These are phyloP conservation scores for Pseudocheirus occidentalis DNA, from an alignment of 2,797 vertebrate genomes.

Conservation along the genomic window DNA sequence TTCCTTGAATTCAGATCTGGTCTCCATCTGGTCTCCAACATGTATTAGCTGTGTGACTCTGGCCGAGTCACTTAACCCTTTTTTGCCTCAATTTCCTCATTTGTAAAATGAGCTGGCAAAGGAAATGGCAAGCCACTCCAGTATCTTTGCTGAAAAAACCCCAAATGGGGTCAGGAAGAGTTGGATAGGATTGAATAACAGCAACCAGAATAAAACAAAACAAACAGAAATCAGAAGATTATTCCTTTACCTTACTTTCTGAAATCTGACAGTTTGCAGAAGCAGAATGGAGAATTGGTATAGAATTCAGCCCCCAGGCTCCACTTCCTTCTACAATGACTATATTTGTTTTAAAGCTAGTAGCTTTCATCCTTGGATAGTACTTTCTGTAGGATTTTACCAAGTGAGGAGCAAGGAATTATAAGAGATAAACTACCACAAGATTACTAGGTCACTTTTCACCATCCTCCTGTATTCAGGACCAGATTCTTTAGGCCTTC, in stretches of 20 bases:
- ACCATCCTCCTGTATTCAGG: background rate
- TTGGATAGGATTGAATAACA: background rate
- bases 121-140: background rate
- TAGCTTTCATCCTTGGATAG: background rate
- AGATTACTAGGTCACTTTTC: background rate
- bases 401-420: background rate
- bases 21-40: background rate
- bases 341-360: background rate
- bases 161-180: background rate
- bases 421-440: background rate
- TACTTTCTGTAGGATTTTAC: background rate
- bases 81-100: background rate
- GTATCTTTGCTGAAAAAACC: background rate
- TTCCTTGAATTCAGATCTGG: background rate
- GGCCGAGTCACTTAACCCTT: background rate
- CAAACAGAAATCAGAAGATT: background rate
- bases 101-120: background rate
- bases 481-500: background rate
- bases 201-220: background rate
- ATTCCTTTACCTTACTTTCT: conserved; percentile 31
- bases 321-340: background rate
- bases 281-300: background rate
- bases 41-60: background rate
- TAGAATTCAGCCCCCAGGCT: background rate
- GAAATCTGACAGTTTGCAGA: conserved; percentile 22